A percentile compares a stretch with the other conserved stretches of the same genome.
Evolutionary conservation across 1,140 invertebrate genomes (phyloP).

Genomic region (Maconellicoccus hirsutus): DNA sequence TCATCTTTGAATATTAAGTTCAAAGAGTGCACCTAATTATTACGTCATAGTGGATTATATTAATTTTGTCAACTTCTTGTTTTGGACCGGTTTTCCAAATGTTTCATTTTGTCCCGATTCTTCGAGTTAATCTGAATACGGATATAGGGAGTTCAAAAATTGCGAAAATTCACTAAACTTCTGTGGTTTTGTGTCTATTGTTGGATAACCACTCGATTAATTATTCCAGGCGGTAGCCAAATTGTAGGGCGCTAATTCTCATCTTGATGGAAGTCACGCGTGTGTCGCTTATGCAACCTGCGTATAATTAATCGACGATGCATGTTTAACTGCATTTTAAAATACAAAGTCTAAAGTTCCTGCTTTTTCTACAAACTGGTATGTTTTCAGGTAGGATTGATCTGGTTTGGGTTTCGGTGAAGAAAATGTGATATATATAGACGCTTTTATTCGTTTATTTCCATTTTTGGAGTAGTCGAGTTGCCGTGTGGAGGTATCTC

Average conservation of each 20-base stretch:
- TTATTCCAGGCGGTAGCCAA: background rate
- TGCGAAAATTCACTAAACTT: background rate
- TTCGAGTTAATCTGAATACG: background rate
- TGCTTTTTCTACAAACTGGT: no score
- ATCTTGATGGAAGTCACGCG: background rate
- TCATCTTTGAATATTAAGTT: constrained; percentile 22
- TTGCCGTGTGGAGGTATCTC: no score
- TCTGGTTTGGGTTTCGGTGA: no score
- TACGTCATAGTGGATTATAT: constrained; percentile 18
- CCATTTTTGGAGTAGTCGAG: no score
- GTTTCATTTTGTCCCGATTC: constrained; percentile 10
- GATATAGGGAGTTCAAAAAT: constrained; percentile 4
- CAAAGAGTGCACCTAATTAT: constrained; percentile 20
- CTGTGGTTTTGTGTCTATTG: background rate
- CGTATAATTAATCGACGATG: no score
- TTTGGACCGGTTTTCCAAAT: constrained; percentile 14
- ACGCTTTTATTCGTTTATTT: no score
- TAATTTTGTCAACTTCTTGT: constrained; percentile 22
- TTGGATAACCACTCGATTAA: background rate
- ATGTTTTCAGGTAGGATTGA: no score
- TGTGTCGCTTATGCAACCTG: background rate
- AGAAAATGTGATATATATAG: no score
- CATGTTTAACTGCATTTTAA: no score
- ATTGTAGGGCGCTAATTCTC: background rate
- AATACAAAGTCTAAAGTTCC: no score